Evolutionary conservation across 2,888 invertebrate species (phyloP), one percentile per base, ranked within the genome.

Genomic region (Allolobophora icterica): DNA sequence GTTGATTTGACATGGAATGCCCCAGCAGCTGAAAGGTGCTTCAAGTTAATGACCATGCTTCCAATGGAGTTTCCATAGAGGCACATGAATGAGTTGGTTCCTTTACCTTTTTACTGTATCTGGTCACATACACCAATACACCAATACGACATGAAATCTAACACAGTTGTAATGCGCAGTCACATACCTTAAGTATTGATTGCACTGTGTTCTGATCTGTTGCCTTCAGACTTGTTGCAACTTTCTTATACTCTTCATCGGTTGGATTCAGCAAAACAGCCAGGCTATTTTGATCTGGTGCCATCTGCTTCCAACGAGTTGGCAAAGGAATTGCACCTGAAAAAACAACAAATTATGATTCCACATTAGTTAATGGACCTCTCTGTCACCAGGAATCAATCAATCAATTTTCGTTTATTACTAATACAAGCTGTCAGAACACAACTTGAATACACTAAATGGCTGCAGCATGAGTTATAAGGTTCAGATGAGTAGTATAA

Each of bases 291-390:
- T 33, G 40, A 40, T 84, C 40, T 24, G 83, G 24, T 40, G 83
- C 15, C 90, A 84, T 90, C 15, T 6, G 42, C 83, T 34, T 40
- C 90, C 90, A 90, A 38, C 42, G 42, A 8, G 1, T 90, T 90
- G 90, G 90, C n/a, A 90, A 35, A 84, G 24, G 5, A 34, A 84
- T 40, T 40, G 58, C 11, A 35, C 90, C 90, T 90, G 84, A 35
- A 40, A 34, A 83, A 38, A 35, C 42, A 40, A n/a, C 35, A 87
- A 21, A 87, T 87, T 17, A 87, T n/a, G n/a, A n/a, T 71, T 71
- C 11, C n/a, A 71, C n/a, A 71, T 71, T 71, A 71, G 71, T 5
- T 71, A 30, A 71, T 8, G n/a, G 71, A 71, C n/a, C n/a, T 52
- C 52, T 52, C 52, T 24, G 8, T 52, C 3, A 52, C 21, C 52